Evolutionary conservation across 1,140 invertebrate species (phyloP).

Genomic region (Maconellicoccus hirsutus): DNA sequence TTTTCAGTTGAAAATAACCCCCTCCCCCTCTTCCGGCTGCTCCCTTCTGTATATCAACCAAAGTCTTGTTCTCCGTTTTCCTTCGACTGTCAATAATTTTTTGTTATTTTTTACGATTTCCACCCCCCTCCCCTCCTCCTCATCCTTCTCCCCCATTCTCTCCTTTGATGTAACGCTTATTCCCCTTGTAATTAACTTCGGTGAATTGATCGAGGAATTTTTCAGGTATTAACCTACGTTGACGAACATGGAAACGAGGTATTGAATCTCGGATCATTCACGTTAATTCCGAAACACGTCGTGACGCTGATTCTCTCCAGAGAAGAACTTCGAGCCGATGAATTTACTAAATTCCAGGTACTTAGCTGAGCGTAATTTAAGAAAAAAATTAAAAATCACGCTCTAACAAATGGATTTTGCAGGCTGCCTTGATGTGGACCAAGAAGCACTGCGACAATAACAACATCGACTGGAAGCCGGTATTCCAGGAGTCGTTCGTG

Average conservation of each 20-base stretch:
- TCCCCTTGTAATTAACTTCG: no score
- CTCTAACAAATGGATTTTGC: constrained; percentile 27
- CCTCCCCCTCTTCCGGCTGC: no score
- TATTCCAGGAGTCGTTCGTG: constrained; percentile 74
- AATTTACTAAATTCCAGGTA: constrained; percentile 86
- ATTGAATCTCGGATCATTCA: constrained; percentile 71
- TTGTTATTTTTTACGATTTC: no score
- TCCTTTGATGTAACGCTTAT: no score
- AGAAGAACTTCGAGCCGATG: constrained; percentile 80
- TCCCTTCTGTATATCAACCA: no score
- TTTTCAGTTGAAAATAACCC: no score
- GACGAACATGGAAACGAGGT: constrained; percentile 88
- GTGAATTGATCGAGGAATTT: background rate
- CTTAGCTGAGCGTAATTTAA: no score
- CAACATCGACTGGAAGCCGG: constrained; percentile 48
- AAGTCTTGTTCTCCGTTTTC: no score
- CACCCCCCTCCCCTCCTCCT: no score
- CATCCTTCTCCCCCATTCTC: no score
- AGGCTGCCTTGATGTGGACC: constrained; percentile 87
- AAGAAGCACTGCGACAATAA: constrained; percentile 67
- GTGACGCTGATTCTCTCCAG: constrained; percentile 76
- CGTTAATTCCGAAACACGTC: constrained; percentile 78
- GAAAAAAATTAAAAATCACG: no score
- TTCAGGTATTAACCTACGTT: constrained; percentile 78
- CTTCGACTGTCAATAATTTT: no score